Conservation (phyloP, 2,888 invertebrate species). For the Drosophila pseudotalamancana region DNA sequence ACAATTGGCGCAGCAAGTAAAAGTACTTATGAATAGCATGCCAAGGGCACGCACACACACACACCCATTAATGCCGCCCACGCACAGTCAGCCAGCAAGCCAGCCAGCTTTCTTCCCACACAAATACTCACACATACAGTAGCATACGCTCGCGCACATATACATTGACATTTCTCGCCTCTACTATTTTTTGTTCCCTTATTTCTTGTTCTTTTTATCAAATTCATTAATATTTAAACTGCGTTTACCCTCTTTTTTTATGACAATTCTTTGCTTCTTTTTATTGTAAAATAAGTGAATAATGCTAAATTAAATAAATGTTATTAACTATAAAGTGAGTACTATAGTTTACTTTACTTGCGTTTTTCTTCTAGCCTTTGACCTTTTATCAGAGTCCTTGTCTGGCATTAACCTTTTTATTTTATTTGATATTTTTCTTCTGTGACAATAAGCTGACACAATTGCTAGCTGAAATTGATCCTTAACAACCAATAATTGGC, state of each 20-base stretch:
- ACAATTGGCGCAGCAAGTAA: constrained; percentile 45
- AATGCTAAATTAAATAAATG: constrained; percentile 27
- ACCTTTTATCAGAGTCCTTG: constrained; percentile 17
- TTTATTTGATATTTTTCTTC: constrained; percentile 16
- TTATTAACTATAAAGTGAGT: constrained; percentile 13
- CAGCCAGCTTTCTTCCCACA: not conserved
- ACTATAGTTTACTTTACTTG: not conserved
- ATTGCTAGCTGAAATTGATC: not conserved
- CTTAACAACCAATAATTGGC: constrained; percentile 21
- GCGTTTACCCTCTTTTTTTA: constrained; percentile 4
- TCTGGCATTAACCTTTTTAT: not conserved
- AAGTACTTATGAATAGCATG: constrained; percentile 49
- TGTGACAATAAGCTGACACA: constrained; percentile 38
- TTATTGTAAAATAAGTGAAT: not conserved
- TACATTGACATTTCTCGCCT: not conserved
- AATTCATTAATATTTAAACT: constrained; percentile 48
- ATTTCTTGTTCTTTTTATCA: constrained; percentile 32
- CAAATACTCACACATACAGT: not conserved
- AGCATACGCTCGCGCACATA: no score
- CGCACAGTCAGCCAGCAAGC: not conserved
- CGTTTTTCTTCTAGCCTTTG: constrained; percentile 27
- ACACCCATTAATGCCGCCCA: not conserved
- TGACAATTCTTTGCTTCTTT: constrained; percentile 12
- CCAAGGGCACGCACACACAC: constrained; percentile 56
- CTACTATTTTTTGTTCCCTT: constrained; percentile 1